These are phyloP conservation scores for Poeciliopsis occidentalis DNA, from an alignment of 2,113 vertebrate species.

Conservation along the genomic window DNA sequence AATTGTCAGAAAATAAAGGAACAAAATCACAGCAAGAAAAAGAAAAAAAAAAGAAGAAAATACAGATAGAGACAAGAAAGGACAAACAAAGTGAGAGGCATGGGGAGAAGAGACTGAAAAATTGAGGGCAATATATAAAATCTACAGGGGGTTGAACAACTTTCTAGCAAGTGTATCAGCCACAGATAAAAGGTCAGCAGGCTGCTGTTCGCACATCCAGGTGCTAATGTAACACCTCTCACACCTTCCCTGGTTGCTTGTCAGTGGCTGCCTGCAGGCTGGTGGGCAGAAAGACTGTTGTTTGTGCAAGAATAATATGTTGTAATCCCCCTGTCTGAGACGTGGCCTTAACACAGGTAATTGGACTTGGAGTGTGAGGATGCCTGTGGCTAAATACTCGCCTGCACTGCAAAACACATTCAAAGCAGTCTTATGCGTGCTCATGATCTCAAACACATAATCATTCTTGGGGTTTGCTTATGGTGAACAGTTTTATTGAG, in stretches of 20 bases:
- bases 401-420: constrained; percentile 34
- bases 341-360: constrained; percentile 77
- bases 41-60: constrained; percentile 1
- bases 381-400: constrained; percentile 55
- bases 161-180: constrained; percentile 66
- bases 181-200: constrained; percentile 75
- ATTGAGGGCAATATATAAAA: constrained; percentile 38
- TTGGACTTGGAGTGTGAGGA: constrained; percentile 73
- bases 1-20: constrained; percentile 40
- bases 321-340: constrained; percentile 73
- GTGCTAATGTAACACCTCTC: constrained; percentile 85
- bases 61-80: constrained; percentile 13
- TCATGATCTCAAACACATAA: constrained; percentile 23
- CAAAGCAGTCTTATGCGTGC: constrained; percentile 29
- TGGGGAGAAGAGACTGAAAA: constrained; percentile 30
- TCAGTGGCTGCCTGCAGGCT: constrained; percentile 65
- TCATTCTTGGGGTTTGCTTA: neutral
- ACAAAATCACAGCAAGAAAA: constrained; percentile 13
- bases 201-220: constrained; percentile 80
- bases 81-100: constrained; percentile 16
- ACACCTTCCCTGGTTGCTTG: constrained; percentile 61
- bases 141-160: constrained; percentile 34
- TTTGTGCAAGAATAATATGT: constrained; percentile 78
- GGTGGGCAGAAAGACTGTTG: constrained; percentile 74
- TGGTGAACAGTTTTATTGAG: neutral